Evolutionary conservation across 2,888 invertebrate genomes (phyloP), one percentile per base, ranked within the genome.

Genomic region (Amphipoea lucens): DNA sequence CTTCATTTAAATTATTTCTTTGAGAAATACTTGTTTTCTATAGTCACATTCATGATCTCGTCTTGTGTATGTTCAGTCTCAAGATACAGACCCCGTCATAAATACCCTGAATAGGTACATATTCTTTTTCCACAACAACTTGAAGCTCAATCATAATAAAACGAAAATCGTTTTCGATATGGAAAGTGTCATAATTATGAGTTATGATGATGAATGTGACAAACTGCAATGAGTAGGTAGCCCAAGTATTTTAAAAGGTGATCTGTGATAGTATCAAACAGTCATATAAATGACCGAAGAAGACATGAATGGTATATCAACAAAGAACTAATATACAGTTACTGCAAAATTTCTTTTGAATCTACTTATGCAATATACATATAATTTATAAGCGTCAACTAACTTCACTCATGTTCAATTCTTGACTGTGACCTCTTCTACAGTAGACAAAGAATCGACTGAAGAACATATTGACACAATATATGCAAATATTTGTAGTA

Each of bases 1-100:
- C 81, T 72, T 76, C 20, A 77, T 72, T 72, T 11, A 66, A 73
- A 85, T 77, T 23, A 68, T 68, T 74, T 65, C 23, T 62, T 72
- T 66, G 54, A 78, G 36, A 60, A 76, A 74, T 65, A 76, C 67
- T 76, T 14, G 74, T 66, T 68, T 80, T 79, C 6, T 9, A 63
- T 11, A 42, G 23, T 51, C 63, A 29, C n/a, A 29, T 29, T 29
- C 29, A 68, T 71, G 63, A 51, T 57, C 12, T 42, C 7, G 4
- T 54, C 54, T 65, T 40, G 14, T 12, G 29, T 45, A 40, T n/a
- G 5, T 72, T 71, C n/a, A 20, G 40, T 74, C 6, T 14, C n/a
- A 36, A n/a, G 20, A 66, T 66, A 36, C 5, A 29, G 40, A 3
- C 2, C 12, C n/a, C 9, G 6, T 36, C 29, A 42, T 45, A n/a